A percentile compares a stretch with the other conserved stretches of the same genome.
These are phyloP conservation scores for Danionella cerebrum DNA, from an alignment of 2,113 vertebrate genomes.

Conservation along the genomic window DNA sequence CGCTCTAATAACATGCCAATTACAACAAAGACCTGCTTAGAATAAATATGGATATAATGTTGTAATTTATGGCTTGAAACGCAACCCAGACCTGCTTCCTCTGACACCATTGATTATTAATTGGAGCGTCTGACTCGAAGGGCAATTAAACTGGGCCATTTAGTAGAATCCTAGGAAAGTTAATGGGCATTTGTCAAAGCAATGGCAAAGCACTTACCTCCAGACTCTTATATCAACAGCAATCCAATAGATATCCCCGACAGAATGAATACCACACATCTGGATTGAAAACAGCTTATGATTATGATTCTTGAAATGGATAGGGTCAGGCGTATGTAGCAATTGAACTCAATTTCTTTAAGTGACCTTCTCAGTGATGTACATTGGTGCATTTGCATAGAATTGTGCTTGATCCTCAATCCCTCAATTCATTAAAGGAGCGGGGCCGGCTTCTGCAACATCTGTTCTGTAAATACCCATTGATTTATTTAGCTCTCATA, in stretches of 20 bases:
- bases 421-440: slow-evolving; percentile 71
- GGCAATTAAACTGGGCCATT: slow-evolving; percentile 87
- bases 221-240: slow-evolving; percentile 54
- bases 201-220: slow-evolving; percentile 49
- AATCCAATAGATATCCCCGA: slow-evolving; percentile 62
- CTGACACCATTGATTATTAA: slow-evolving; percentile 94
- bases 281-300: slow-evolving; percentile 50
- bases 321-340: no score
- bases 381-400: slow-evolving; percentile 64
- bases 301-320: slow-evolving; percentile 63
- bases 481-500: slow-evolving; percentile 62
- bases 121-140: slow-evolving; percentile 71
- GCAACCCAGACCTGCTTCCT: slow-evolving; percentile 72
- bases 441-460: slow-evolving; percentile 55
- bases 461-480: slow-evolving; percentile 65
- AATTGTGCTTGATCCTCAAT: slow-evolving; percentile 61
- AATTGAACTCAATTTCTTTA: slow-evolving; percentile 60
- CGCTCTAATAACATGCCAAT: slow-evolving; percentile 93
- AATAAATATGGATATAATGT: slow-evolving; percentile 96
- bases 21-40: slow-evolving; percentile 91
- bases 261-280: slow-evolving; percentile 61
- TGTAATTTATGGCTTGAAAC: slow-evolving; percentile 90
- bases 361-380: slow-evolving; percentile 66
- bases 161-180: slow-evolving; percentile 78
- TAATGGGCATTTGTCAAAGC: slow-evolving; percentile 79